phyloP scores from a whole-genome alignment of 2,888 invertebrate species.

The Octonoba sinensis region DNA sequence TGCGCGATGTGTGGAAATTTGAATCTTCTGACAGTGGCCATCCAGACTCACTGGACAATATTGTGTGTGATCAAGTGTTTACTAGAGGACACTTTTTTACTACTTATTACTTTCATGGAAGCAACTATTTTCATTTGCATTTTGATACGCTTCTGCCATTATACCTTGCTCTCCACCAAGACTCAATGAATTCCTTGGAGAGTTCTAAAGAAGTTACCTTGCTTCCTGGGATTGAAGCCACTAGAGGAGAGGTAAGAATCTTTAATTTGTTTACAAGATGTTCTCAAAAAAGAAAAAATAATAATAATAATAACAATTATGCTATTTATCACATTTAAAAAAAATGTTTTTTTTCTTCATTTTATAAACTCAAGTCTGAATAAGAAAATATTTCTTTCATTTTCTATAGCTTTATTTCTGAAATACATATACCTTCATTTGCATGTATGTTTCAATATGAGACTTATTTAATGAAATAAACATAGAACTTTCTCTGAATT shows the following conservation, averaged over 20 bases:
- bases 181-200: conserved; percentile 24
- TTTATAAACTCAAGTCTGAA: too few species aligned
- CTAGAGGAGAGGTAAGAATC: conserved; percentile 60
- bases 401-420: too few species aligned
- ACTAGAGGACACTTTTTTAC: conserved; percentile 67
- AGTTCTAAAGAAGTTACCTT: conserved; percentile 62
- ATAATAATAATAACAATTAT: neutral
- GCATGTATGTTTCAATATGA: too few species aligned
- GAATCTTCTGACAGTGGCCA: conserved; percentile 21
- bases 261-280: neutral
- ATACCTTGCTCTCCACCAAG: conserved; percentile 50
- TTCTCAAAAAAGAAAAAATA: neutral
- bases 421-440: too few species aligned
- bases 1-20: conserved; percentile 61
- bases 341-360: too few species aligned
- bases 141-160: conserved; percentile 67
- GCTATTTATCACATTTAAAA: neutral
- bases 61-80: conserved; percentile 66
- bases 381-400: too few species aligned
- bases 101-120: conserved; percentile 67
- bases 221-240: conserved; percentile 67
- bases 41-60: conserved; percentile 29
- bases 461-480: too few species aligned
- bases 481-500: too few species aligned
- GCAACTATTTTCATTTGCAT: conserved; percentile 68